Evolutionary conservation across 2,888 invertebrate genomes (phyloP), one percentile per base, ranked within the genome.

Genomic region (Seira musarum): DNA sequence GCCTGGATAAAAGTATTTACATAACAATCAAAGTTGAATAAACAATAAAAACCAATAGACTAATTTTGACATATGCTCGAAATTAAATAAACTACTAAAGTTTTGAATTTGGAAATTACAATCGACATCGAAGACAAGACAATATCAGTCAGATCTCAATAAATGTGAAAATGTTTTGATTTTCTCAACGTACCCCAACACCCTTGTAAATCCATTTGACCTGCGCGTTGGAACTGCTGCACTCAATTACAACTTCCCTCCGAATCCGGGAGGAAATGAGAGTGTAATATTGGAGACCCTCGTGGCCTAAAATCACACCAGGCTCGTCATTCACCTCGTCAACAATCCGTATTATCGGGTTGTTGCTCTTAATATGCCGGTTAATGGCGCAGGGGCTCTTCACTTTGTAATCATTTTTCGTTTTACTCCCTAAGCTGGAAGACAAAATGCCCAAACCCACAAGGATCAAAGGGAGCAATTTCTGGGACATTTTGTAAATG

Each of bases 151-250:
- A n/a, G n/a, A n/a, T n/a, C n/a, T n/a, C n/a, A n/a, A n/a, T n/a
- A n/a, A n/a, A n/a, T n/a, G n/a, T n/a, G n/a, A n/a, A n/a, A n/a
- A n/a, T n/a, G n/a, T n/a, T n/a, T n/a, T n/a, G n/a, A n/a, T n/a
- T n/a, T 71, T 68, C 67, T 66, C 53, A 76, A 30, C 57, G 74
- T 75, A 83, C 83, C 65, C 83, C 83, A 25, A 60, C 64, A 1
- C 83, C 83, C 49, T 75, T 72, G 61, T 83, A 83, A 63, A 60
- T 21, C 83, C 83, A 83, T 64, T 82, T 77, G 19, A 83, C 82
- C 5, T 15, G 46, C 1, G 74, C 77, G n/a, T 53, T 15, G 13
- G 74, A 61, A 21, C 74, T 80, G 24, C 82, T 75, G 40, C 83
- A 83, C 61, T 83, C 83, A 19, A 83, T 80, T 13, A 82, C 78